Evolutionary conservation across 2,113 vertebrate species (phyloP).

Genomic region (Dicrurus megarhynchus): DNA sequence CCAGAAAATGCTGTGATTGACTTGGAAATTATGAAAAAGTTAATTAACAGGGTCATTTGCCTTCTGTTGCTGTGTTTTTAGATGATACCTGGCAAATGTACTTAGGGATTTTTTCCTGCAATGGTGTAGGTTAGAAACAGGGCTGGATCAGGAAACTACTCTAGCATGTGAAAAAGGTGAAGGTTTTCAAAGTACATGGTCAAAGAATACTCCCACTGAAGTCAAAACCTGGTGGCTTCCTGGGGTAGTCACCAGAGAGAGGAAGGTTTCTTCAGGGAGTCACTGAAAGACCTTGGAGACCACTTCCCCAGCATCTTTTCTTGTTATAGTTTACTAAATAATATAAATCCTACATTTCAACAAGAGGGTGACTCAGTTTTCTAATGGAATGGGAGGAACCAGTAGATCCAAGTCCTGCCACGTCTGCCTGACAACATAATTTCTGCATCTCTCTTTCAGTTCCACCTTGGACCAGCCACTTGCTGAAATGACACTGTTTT

Average conservation of each 20-base stretch:
- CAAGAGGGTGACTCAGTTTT: neutral
- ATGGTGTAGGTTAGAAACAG: neutral
- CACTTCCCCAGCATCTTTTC: neutral
- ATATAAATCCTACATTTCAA: neutral
- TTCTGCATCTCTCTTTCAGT: neutral
- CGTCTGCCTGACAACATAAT: neutral
- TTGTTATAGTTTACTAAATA: neutral
- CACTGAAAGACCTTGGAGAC: neutral
- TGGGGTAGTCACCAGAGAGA: neutral
- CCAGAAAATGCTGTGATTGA: neutral
- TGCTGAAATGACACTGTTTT: neutral
- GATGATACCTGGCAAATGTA: neutral
- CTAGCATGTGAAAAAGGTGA: neutral
- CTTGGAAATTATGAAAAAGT: neutral
- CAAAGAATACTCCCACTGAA: neutral
- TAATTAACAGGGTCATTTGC: neutral
- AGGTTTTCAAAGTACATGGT: neutral
- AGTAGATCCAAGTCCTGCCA: neutral
- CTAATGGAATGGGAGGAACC: neutral
- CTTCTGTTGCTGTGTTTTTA: neutral
- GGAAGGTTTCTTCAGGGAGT: neutral
- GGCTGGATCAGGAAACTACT: neutral
- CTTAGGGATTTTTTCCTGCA: neutral
- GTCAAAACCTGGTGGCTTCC: neutral
- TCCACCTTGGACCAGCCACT: neutral